Conservation (phyloP, 2,888 invertebrate genomes). For the Eupeodes luniger region DNA sequence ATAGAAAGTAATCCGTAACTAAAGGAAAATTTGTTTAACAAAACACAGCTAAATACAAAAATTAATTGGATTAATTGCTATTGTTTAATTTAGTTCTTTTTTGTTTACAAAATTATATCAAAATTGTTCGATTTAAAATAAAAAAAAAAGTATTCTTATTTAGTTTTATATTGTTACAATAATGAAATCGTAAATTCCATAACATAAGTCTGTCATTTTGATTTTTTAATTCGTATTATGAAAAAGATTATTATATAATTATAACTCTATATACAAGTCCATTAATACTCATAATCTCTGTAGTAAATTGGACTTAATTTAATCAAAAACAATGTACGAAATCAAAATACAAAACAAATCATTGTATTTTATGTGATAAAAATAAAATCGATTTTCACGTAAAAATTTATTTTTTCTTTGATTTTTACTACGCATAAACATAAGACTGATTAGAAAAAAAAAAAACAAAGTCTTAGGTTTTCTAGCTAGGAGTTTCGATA, state of each 20-base stretch:
- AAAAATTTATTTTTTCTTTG: constrained; percentile 1
- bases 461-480: too few species aligned
- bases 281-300: constrained; percentile 16
- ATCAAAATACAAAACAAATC: constrained; percentile 48
- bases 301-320: constrained; percentile 52
- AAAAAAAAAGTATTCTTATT: not conserved
- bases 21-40: constrained; percentile 1
- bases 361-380: constrained; percentile 71
- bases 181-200: not conserved
- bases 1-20: constrained; percentile 27
- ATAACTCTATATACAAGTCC: constrained; percentile 5
- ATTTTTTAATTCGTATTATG: constrained; percentile 10
- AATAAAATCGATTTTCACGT: constrained; percentile 64
- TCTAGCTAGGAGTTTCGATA: too few species aligned
- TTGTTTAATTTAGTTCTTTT: constrained; percentile 5
- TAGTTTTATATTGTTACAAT: constrained; percentile 5
- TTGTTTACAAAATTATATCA: constrained; percentile 3
- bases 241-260: not conserved
- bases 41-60: not conserved
- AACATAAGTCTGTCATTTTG: constrained; percentile 33
- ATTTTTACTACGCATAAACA: not conserved
- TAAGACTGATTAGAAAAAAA: too few species aligned
- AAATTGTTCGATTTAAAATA: constrained; percentile 9
- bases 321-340: constrained; percentile 54
- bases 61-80: constrained; percentile 3